Evolutionary conservation across 2,113 vertebrate genomes (phyloP).

Genomic region (Gobio gobio): DNA sequence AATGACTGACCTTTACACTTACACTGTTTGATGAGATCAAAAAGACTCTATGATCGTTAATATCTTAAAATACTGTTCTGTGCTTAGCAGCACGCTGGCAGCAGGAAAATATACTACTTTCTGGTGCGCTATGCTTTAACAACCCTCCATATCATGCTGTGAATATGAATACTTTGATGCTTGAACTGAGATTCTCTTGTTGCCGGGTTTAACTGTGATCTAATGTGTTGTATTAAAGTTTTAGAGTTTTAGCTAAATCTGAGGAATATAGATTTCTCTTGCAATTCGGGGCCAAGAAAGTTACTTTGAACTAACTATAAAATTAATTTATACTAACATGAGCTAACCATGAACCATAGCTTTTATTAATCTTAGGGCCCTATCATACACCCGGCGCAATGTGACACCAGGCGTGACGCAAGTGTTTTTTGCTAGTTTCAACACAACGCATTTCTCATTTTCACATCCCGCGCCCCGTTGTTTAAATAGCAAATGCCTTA

Average conservation of each 20-base stretch:
- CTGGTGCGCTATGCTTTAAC: neutral
- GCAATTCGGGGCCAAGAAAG: neutral
- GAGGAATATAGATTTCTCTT: neutral
- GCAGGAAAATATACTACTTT: neutral
- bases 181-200: neutral
- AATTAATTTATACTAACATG: too few relatives aligned
- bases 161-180: conserved; percentile 26
- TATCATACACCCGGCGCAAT: too few relatives aligned
- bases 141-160: neutral
- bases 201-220: neutral
- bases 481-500: too few relatives aligned
- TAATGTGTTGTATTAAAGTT: neutral
- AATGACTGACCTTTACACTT: conserved; percentile 3
- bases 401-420: too few relatives aligned
- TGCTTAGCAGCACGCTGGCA: neutral
- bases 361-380: too few relatives aligned
- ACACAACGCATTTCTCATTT: too few relatives aligned
- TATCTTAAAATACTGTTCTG: conserved; percentile 2
- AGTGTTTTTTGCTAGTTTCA: too few relatives aligned
- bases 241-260: neutral
- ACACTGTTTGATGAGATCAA: conserved; percentile 8
- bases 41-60: conserved; percentile 10
- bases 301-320: neutral
- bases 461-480: too few relatives aligned
- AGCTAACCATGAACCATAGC: too few relatives aligned